These are phyloP conservation scores for Eurytoma adleriae DNA, from an alignment of 2,888 invertebrate species.

Conservation along the genomic window DNA sequence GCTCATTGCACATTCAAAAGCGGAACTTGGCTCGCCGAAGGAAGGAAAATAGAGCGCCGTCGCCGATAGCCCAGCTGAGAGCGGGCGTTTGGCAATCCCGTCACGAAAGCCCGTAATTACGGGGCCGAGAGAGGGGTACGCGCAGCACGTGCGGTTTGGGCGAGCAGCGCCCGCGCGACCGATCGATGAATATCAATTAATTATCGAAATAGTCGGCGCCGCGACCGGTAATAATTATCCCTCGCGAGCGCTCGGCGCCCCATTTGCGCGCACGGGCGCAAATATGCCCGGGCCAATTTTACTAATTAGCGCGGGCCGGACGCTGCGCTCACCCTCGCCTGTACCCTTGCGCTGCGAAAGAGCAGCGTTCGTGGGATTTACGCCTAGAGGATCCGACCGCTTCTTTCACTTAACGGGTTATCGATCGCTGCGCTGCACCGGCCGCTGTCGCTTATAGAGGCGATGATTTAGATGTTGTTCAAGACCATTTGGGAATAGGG, in stretches of 20 bases:
- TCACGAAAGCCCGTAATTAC: conserved; percentile 54
- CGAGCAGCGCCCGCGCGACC: conserved; percentile 1
- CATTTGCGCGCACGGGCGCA: conserved; percentile 44
- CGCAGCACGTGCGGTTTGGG: too few species aligned
- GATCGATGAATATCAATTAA: conserved; percentile 59
- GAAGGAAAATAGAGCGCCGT: neutral
- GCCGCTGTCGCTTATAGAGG: too few species aligned
- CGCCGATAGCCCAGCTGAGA: conserved; percentile 20
- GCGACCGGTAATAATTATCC: conserved; percentile 55
- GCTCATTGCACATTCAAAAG: neutral
- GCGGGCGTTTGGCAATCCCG: conserved; percentile 40
- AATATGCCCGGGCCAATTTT: conserved; percentile 47
- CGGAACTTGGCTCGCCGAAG: too few species aligned
- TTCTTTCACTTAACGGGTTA: too few species aligned
- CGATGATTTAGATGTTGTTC: too few species aligned
- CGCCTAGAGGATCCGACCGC: too few species aligned
- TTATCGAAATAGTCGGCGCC: conserved; percentile 54
- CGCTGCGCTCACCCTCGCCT: neutral
- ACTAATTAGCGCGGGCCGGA: conserved; percentile 50
- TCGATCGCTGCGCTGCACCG: too few species aligned
- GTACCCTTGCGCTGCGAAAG: neutral
- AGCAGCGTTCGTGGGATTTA: neutral
- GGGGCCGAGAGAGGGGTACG: conserved; percentile 15
- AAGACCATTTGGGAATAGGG: too few species aligned
- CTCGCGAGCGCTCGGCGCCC: conserved; percentile 34